Base-by-base conservation (phyloP, 2,797 vertebrate genomes). In the Neoniphon sammara region DNA sequence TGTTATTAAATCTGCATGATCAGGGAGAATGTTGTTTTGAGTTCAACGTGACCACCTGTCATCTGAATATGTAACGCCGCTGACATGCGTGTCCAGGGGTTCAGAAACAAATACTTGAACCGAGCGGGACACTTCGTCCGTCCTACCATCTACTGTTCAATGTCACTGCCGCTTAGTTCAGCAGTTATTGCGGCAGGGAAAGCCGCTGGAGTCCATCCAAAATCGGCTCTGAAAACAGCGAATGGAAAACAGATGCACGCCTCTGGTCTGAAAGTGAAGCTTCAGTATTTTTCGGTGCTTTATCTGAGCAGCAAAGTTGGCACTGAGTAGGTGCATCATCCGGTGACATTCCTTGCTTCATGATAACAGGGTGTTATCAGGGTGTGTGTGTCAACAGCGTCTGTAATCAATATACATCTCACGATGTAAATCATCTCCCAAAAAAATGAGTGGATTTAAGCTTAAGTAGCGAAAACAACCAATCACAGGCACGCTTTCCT, bases 321-420 rank as follows among this genome's bases (percentile, higher is more conserved):
- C 4, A 21, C 11, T 31, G 21, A 0, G 59, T 5, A 3, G 1
- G 17, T 34, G 53, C 21, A 25, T 30, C 36, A 11, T 10, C 11
- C 1, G 0, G 39, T 25, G 3, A 11, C 5, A 46, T 46, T 15
- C 2, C 20, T 5, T 10, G 18, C 9, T 59, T 66, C 17, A 65
- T 5, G 34, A 15, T n/a, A 9, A 30, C 50, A 15, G 5, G 23
- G 23, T 25, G 53, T 49, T 47, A 9, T 5, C 39, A 14, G 15
- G 20, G 2, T 36, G 12, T 21, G 30, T 50, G 12, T 34, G 36
- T 49, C 17, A 1, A 12, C 7, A 14, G 57, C 68, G 20, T 9
- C n/a, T 20, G 15, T 54, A 67, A 83, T 87, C 73, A 31, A 63
- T 76, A 75, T 53, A 62, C 78, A 52, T 8, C 81, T 88, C 85